Evolutionary conservation across 2,113 vertebrate genomes (phyloP).

Genomic region (Lycaon pictus): DNA sequence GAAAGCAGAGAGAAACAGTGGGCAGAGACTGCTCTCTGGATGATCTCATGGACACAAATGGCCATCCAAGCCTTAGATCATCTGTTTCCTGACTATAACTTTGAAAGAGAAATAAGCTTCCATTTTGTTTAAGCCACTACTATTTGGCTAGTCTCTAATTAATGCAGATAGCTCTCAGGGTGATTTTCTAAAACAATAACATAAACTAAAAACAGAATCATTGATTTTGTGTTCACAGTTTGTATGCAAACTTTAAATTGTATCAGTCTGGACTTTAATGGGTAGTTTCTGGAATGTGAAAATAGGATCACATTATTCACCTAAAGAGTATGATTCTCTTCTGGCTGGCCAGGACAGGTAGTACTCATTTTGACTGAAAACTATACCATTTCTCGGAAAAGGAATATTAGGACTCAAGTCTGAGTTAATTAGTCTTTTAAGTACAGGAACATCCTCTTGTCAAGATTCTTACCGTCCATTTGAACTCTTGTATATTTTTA

Average conservation of each 20-base stretch:
- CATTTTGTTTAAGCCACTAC: neutral
- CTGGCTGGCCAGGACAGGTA: neutral
- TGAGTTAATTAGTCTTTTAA: slow-evolving; percentile 37
- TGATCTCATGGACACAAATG: neutral
- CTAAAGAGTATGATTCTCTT: neutral
- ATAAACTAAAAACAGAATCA: neutral
- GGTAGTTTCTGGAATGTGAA: neutral
- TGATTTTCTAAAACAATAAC: neutral
- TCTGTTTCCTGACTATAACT: neutral
- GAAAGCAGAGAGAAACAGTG: neutral
- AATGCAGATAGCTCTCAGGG: neutral
- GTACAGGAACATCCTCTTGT: neutral
- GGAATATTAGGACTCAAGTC: neutral
- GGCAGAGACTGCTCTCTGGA: neutral
- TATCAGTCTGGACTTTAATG: neutral
- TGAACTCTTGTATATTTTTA: slow-evolving; percentile 18
- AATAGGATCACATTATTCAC: neutral
- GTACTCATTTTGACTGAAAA: neutral
- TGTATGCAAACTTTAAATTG: neutral
- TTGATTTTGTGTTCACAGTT: slow-evolving; percentile 11
- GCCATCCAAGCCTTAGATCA: neutral
- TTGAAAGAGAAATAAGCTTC: neutral
- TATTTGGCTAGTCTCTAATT: neutral
- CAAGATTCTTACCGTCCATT: neutral
- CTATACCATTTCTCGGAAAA: neutral